These are phyloP conservation scores for Mustela nigripes DNA, from an alignment of 2,113 vertebrate genomes.

Conservation along the genomic window DNA sequence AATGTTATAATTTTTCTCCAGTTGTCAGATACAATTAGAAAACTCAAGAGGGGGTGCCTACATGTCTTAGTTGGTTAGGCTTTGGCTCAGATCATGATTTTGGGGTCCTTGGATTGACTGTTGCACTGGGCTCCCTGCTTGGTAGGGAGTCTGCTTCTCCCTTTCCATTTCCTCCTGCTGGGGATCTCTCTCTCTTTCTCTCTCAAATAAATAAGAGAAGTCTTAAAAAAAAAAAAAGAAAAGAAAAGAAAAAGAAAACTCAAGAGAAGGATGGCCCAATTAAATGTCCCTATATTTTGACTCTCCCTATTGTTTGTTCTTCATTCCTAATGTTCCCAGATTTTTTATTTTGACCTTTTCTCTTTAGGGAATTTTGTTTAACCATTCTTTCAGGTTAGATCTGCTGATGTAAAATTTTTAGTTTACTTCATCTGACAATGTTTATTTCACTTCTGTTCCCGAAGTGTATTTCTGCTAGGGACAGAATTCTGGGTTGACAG, in stretches of 20 bases:
- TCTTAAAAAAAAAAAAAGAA: no score
- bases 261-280: background rate
- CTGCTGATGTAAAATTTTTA: background rate
- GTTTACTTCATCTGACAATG: background rate
- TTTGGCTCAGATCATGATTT: no score
- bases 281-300: background rate
- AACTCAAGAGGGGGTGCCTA: background rate
- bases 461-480: background rate
- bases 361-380: background rate
- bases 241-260: background rate
- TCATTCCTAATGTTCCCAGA: background rate
- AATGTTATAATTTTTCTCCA: slow-evolving; percentile 26
- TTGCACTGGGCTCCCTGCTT: no score
- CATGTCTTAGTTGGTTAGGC: background rate
- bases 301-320: background rate
- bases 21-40: background rate
- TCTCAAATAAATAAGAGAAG: no score
- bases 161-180: no score
- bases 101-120: no score
- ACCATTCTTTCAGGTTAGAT: background rate
- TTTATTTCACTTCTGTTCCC: background rate
- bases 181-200: no score
- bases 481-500: background rate
- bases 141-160: no score
- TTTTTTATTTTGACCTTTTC: background rate